Evolutionary conservation across 2,888 invertebrate species (phyloP).

Genomic region (Epirrhoe alternata): DNA sequence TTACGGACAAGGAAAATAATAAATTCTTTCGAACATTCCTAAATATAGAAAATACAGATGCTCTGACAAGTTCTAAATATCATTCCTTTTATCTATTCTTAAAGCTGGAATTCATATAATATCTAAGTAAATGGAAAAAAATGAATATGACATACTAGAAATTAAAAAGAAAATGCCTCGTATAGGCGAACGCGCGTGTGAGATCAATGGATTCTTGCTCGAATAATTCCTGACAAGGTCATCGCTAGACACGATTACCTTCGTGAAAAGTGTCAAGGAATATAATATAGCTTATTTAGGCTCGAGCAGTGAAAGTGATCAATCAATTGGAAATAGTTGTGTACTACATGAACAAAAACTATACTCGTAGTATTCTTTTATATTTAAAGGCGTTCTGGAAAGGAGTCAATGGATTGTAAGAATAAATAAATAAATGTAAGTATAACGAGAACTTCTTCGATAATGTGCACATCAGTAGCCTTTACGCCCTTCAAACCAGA

Average conservation of each 20-base stretch:
- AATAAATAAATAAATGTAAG: constrained; percentile 1
- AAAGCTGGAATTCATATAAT: constrained; percentile 10
- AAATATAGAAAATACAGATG: not conserved
- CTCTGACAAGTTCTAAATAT: constrained; percentile 1
- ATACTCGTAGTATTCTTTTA: not conserved
- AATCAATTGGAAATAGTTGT: not conserved
- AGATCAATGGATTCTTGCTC: constrained; percentile 31
- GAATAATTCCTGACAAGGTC: constrained; percentile 27
- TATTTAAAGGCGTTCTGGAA: not conserved
- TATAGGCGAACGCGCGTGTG: constrained; percentile 21
- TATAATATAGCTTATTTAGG: constrained; percentile 1
- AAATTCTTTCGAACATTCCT: not conserved
- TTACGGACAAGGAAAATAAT: not conserved
- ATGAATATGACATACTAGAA: constrained; percentile 13
- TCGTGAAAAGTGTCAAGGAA: constrained; percentile 9
- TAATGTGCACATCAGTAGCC: constrained; percentile 1
- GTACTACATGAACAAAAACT: not conserved
- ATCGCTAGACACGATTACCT: constrained; percentile 14
- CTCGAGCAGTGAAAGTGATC: not conserved
- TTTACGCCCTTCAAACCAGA: constrained; percentile 6
- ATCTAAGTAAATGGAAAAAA: constrained; percentile 23
- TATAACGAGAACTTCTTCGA: constrained; percentile 1
- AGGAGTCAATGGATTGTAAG: not conserved
- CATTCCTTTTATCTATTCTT: constrained; percentile 9
- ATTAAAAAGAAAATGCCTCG: constrained; percentile 18